Percentiles rank a stretch among this genome's conserved stretches.
Evolutionary conservation across 1,140 invertebrate genomes (phyloP).

Genomic region (Anadara kagoshimensis): DNA sequence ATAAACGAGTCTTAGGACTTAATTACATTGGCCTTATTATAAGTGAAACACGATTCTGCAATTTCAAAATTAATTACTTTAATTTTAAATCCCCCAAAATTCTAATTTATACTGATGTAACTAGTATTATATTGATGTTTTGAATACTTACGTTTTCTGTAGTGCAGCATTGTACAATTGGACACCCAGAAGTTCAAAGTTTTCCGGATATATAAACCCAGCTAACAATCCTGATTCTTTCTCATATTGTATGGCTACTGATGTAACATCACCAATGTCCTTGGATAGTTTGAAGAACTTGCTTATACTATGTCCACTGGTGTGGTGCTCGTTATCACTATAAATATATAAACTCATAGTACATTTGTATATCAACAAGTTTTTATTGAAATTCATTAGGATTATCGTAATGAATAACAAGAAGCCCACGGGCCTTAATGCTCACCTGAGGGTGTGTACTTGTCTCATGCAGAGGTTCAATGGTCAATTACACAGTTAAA

Average conservation of each 20-base stretch:
- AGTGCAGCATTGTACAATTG: constrained; percentile 31
- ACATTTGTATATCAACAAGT: not conserved
- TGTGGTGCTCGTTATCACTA: constrained; percentile 35
- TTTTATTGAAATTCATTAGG: not conserved
- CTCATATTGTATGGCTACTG: constrained; percentile 44
- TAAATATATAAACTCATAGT: not conserved
- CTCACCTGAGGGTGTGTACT: too few relatives aligned
- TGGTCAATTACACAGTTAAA: too few relatives aligned
- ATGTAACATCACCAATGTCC: constrained; percentile 38
- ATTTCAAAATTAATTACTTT: not conserved
- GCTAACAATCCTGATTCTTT: constrained; percentile 37
- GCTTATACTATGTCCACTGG: constrained; percentile 21
- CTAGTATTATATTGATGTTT: not conserved
- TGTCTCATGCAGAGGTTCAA: too few relatives aligned
- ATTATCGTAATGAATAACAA: not conserved
- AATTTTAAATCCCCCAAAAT: not conserved
- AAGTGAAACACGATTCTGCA: not conserved
- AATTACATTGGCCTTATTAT: not conserved
- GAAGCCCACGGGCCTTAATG: not conserved
- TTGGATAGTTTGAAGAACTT: constrained; percentile 28
- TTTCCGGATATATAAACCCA: constrained; percentile 41
- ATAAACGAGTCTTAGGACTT: not conserved
- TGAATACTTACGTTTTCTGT: constrained; percentile 37
- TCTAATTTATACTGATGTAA: not conserved
- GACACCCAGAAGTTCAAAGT: constrained; percentile 35